Percentiles rank a stretch among this genome's conserved stretches.
Conservation (phyloP, 2,113 vertebrate species). For the Psilopogon haemacephalus region DNA sequence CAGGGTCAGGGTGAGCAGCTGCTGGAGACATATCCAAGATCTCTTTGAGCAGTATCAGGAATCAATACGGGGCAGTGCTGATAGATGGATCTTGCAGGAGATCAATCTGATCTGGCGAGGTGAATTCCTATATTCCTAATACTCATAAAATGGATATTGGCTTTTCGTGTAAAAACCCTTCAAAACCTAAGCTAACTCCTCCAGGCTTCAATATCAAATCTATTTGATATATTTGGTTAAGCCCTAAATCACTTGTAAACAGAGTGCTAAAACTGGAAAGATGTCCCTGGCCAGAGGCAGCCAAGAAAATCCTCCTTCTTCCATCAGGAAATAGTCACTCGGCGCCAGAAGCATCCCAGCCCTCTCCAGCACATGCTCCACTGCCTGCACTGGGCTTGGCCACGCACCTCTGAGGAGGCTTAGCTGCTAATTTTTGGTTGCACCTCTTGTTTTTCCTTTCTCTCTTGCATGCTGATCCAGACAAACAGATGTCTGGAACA, state of each 20-base stretch:
- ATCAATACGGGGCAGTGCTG: background rate
- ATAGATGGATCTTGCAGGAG: background rate
- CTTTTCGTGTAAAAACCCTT: background rate
- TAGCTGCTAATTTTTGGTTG: background rate
- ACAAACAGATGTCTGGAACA: background rate
- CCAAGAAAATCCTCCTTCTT: background rate
- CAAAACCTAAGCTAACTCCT: background rate
- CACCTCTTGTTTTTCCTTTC: background rate
- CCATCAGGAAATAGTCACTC: background rate
- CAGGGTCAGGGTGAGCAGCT: background rate
- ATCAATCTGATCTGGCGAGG: background rate
- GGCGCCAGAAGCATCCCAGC: background rate
- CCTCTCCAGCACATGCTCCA: background rate
- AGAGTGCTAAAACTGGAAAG: background rate
- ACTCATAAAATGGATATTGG: background rate
- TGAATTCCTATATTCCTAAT: background rate
- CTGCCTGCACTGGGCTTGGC: background rate
- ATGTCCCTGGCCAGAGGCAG: background rate
- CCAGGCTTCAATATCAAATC: background rate
- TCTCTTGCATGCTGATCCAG: background rate
- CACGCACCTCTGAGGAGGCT: background rate
- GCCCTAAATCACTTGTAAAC: background rate
- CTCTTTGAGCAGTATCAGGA: background rate
- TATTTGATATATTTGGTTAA: background rate
- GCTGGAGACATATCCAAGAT: background rate